phyloP scores from a whole-genome alignment of 1,140 invertebrate genomes.

The Chymomyza costata region DNA sequence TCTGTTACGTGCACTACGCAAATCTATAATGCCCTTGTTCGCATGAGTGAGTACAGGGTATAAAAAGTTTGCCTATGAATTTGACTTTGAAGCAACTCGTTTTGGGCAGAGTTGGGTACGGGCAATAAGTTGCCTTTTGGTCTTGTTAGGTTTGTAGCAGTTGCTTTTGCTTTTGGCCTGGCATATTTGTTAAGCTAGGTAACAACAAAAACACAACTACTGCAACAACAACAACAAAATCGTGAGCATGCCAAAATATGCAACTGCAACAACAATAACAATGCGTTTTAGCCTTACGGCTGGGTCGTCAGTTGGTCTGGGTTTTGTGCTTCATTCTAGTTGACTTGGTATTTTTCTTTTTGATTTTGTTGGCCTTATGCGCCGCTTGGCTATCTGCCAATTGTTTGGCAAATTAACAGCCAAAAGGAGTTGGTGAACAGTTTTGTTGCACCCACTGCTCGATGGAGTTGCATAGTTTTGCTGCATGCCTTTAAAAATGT shows the following conservation, averaged over 20 bases:
- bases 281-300: constrained; percentile 28
- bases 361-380: constrained; percentile 15
- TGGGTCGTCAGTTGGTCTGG: constrained; percentile 60
- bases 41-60: no score
- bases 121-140: constrained; percentile 22
- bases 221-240: constrained; percentile 32
- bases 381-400: constrained; percentile 62
- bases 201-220: no score
- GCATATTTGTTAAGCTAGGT: constrained; percentile 67
- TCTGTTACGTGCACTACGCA: no score
- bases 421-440: constrained; percentile 42
- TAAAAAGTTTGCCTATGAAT: no score
- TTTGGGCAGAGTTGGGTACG: no score
- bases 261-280: constrained; percentile 46
- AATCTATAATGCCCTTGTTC: no score
- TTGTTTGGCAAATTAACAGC: constrained; percentile 71
- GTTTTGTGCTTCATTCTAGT: no score
- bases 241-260: constrained; percentile 39
- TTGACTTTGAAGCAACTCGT: no score
- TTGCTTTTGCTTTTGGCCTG: constrained; percentile 33
- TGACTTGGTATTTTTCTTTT: constrained; percentile 52
- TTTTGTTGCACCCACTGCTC: constrained; percentile 12
- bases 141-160: constrained; percentile 25
- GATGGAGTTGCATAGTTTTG: constrained; percentile 21
- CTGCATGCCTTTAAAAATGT: constrained; percentile 32